Percentiles rank a stretch among this genome's conserved stretches.
Conservation (phyloP, 2,113 vertebrate species). For the Python bivittatus region DNA sequence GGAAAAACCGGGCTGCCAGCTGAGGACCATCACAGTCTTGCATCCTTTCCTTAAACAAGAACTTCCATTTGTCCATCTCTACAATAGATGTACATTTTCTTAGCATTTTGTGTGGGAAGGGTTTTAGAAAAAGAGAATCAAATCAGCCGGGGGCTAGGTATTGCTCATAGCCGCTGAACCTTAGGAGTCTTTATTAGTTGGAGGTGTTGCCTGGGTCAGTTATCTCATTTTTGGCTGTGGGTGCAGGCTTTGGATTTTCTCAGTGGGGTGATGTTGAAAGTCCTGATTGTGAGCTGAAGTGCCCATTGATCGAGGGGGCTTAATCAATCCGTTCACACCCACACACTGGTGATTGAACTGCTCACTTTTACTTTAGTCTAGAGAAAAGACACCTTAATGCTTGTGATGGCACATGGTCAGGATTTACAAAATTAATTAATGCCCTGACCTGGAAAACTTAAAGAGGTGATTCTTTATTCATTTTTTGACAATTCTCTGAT, state of each 20-base stretch:
- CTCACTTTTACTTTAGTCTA: neutral
- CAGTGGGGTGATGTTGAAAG: too few relatives aligned
- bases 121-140: too few relatives aligned
- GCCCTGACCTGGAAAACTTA: neutral
- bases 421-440: neutral
- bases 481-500: neutral
- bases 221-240: neutral
- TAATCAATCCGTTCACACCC: too few relatives aligned
- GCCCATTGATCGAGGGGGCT: neutral
- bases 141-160: neutral
- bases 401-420: neutral
- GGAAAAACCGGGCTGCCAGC: too few relatives aligned
- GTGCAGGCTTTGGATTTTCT: neutral
- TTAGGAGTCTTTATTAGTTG: too few relatives aligned
- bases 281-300: neutral
- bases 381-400: neutral
- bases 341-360: neutral
- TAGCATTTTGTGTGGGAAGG: too few relatives aligned
- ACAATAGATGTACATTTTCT: neutral
- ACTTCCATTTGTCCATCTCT: neutral
- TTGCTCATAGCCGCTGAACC: too few relatives aligned
- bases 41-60: neutral
- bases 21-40: neutral
- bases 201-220: neutral
- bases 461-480: neutral